These are phyloP conservation scores for Agrochola litura DNA, from an alignment of 2,888 invertebrate genomes.

Conservation along the genomic window DNA sequence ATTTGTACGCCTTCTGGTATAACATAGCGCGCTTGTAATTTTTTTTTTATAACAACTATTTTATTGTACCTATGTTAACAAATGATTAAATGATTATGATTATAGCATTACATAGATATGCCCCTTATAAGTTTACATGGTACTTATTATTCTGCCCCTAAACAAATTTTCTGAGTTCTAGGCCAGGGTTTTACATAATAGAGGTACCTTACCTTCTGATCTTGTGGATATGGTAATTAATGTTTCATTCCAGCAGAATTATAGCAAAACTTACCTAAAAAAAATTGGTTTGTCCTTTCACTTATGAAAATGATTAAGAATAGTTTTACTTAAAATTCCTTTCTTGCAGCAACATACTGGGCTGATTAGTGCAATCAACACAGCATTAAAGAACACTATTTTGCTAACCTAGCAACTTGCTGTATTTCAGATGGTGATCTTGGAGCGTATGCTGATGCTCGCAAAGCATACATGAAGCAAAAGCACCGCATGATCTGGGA, in stretches of 20 bases:
- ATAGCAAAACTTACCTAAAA: background rate
- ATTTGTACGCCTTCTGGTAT: no score
- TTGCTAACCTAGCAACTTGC: slow-evolving; percentile 2
- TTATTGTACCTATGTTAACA: no score
- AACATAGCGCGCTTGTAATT: no score
- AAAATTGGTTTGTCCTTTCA: background rate
- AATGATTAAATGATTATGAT: no score
- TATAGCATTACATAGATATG: background rate
- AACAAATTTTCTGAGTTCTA: background rate
- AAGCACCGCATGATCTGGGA: slow-evolving; percentile 99
- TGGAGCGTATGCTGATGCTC: slow-evolving; percentile 93
- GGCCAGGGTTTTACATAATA: background rate
- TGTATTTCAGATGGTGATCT: slow-evolving; percentile 96
- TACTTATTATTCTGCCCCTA: background rate
- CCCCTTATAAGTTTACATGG: background rate
- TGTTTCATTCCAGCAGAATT: background rate
- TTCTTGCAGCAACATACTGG: background rate
- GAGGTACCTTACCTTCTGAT: background rate
- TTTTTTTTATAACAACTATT: no score
- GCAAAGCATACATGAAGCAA: slow-evolving; percentile 98
- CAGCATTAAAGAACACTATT: background rate
- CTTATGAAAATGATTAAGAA: background rate
- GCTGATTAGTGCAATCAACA: background rate
- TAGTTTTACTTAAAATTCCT: background rate
- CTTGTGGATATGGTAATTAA: background rate